These are phyloP conservation scores for Lepus europaeus DNA, from an alignment of 2,113 vertebrate species.

Conservation along the genomic window DNA sequence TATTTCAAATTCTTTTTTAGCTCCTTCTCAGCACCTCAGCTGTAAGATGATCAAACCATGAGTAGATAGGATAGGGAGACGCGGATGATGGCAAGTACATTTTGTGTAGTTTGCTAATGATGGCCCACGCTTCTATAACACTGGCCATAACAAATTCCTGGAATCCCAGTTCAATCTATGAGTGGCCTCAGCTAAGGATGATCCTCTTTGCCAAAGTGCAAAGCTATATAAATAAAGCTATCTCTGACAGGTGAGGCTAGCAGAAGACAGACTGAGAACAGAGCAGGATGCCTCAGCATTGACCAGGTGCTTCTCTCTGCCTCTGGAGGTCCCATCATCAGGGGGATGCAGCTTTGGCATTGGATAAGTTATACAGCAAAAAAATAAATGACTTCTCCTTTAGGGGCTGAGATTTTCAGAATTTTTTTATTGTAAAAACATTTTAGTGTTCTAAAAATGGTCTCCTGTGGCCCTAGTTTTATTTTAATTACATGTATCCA, in stretches of 20 bases:
- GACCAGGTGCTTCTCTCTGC: not conserved
- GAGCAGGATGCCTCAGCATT: not conserved
- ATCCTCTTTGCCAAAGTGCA: not conserved
- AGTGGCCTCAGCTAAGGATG: not conserved
- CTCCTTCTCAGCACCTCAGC: not conserved
- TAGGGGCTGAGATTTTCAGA: conserved; percentile 26
- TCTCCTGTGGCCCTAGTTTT: conserved; percentile 66
- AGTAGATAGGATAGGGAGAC: accelerated
- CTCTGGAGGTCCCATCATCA: not conserved
- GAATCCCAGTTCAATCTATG: not conserved
- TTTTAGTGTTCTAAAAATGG: conserved; percentile 83
- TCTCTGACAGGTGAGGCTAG: not conserved
- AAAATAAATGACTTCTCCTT: conserved; percentile 40
- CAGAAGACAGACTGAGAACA: not conserved
- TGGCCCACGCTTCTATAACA: not conserved
- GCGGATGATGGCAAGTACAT: not conserved
- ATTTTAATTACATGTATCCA: conserved; percentile 83
- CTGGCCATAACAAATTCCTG: not conserved
- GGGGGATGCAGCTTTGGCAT: not conserved
- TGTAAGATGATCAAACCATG: not conserved
- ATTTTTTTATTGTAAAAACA: conserved; percentile 57
- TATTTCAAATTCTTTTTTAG: conserved; percentile 1
- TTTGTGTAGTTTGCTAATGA: conserved; percentile 23
- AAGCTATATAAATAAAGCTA: not conserved
- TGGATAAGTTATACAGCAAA: conserved; percentile 33